These are phyloP conservation scores for Xestia rhomboidea DNA, from an alignment of 2,888 invertebrate genomes.

Conservation along the genomic window DNA sequence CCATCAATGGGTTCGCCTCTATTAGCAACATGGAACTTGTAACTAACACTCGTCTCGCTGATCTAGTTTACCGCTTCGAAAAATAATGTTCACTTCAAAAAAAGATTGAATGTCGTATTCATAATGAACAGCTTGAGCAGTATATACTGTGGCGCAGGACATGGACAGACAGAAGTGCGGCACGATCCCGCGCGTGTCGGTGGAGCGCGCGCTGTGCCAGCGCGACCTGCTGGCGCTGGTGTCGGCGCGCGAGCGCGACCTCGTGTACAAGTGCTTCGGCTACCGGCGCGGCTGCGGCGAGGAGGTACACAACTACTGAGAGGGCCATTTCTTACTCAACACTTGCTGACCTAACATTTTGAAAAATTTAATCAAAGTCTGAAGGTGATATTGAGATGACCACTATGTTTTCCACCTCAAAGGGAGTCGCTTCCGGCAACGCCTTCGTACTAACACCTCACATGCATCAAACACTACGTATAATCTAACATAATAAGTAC, in stretches of 20 bases:
- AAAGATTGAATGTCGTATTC: background rate
- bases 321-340: background rate
- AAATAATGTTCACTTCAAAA: background rate
- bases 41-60: background rate
- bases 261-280: slow-evolving; percentile 94
- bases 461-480: background rate
- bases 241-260: slow-evolving; percentile 92
- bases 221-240: slow-evolving; percentile 92
- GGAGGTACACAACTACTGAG: slow-evolving; percentile 76
- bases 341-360: background rate
- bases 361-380: background rate
- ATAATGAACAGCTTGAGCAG: background rate
- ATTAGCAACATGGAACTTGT: too few species aligned
- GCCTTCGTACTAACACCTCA: background rate
- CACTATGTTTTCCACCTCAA: background rate
- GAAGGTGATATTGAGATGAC: background rate
- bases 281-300: slow-evolving; percentile 91
- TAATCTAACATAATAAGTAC: background rate
- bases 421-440: background rate
- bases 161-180: slow-evolving; percentile 93
- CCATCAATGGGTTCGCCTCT: background rate
- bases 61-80: too few species aligned
- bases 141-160: slow-evolving; percentile 85
- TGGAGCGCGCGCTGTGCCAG: slow-evolving; percentile 92
- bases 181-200: slow-evolving; percentile 91